Percentiles rank a stretch among this genome's conserved stretches.
phyloP scores from a whole-genome alignment of 1,140 invertebrate species.

The Pachyrhynchus sulphureomaculatus region DNA sequence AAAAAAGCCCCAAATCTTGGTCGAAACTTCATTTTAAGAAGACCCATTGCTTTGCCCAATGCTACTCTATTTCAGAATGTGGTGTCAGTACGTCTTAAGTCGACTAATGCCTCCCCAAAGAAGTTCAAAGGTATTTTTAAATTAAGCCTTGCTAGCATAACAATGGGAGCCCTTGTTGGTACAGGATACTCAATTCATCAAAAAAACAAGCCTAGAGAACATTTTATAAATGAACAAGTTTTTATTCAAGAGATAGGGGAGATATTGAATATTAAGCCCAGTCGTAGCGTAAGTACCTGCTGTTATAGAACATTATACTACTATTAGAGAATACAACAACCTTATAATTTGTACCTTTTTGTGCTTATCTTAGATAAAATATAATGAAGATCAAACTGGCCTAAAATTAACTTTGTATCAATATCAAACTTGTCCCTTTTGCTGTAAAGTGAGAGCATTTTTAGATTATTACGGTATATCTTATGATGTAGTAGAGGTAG shows the following conservation, averaged over 20 bases:
- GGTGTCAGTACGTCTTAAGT: not conserved
- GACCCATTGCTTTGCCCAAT: not conserved
- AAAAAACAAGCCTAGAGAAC: conserved; percentile 50
- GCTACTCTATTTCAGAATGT: not conserved
- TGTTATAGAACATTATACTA: not conserved
- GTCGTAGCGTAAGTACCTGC: conserved; percentile 31
- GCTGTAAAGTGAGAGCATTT: conserved; percentile 94
- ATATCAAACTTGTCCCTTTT: conserved; percentile 98
- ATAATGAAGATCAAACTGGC: conserved; percentile 67
- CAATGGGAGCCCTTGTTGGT: conserved; percentile 56
- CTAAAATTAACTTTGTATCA: conserved; percentile 90
- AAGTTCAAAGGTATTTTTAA: conserved; percentile 47
- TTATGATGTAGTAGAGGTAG: conserved; percentile 96
- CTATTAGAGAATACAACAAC: not conserved
- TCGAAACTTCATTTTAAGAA: not conserved
- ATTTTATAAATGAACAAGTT: conserved; percentile 54
- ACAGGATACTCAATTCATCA: conserved; percentile 55
- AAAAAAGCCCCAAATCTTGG: conserved; percentile 8
- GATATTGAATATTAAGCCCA: conserved; percentile 53
- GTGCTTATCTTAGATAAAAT: conserved; percentile 57
- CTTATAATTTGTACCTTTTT: no score
- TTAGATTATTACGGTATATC: conserved; percentile 92
- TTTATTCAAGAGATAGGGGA: conserved; percentile 55
- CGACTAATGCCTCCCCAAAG: conserved; percentile 8
- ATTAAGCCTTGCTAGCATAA: conserved; percentile 55